Conservation (phyloP, 2,888 invertebrate genomes). For the Trissolcus japonicus region DNA sequence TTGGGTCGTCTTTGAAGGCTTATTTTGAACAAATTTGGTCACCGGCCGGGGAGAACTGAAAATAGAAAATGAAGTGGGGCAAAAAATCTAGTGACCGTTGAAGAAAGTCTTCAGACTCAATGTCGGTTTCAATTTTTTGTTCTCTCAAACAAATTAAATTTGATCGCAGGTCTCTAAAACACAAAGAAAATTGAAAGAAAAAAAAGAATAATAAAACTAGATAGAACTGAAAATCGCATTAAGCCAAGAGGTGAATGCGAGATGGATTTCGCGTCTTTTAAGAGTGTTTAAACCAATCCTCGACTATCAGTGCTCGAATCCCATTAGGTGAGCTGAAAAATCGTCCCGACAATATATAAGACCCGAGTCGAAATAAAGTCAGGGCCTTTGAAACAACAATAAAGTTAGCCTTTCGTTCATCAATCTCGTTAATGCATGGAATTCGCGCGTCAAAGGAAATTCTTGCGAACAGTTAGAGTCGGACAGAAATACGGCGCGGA, state of each 20-base stretch:
- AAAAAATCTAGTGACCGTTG: neutral
- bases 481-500: slow-evolving; percentile 41
- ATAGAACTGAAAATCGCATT: neutral
- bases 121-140: neutral
- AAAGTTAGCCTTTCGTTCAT: slow-evolving; percentile 72
- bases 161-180: neutral
- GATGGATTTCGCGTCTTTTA: neutral
- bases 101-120: neutral
- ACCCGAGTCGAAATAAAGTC: slow-evolving; percentile 45
- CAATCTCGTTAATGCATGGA: slow-evolving; percentile 70
- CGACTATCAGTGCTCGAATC: slow-evolving; percentile 11
- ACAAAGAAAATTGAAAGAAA: neutral
- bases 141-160: neutral
- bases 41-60: slow-evolving; percentile 22
- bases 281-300: slow-evolving; percentile 19
- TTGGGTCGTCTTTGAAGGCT: slow-evolving; percentile 54
- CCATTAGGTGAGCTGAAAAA: slow-evolving; percentile 23
- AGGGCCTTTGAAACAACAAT: slow-evolving; percentile 73
- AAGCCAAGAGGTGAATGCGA: neutral
- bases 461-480: slow-evolving; percentile 61
- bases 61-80: slow-evolving; percentile 9
- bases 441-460: slow-evolving; percentile 71
- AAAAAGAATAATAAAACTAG: neutral
- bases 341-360: slow-evolving; percentile 9
- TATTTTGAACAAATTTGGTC: slow-evolving; percentile 64